Evolutionary conservation across 2,113 vertebrate genomes (phyloP), one percentile per base, ranked within the genome.

Genomic region (Pterocles orientalis): DNA sequence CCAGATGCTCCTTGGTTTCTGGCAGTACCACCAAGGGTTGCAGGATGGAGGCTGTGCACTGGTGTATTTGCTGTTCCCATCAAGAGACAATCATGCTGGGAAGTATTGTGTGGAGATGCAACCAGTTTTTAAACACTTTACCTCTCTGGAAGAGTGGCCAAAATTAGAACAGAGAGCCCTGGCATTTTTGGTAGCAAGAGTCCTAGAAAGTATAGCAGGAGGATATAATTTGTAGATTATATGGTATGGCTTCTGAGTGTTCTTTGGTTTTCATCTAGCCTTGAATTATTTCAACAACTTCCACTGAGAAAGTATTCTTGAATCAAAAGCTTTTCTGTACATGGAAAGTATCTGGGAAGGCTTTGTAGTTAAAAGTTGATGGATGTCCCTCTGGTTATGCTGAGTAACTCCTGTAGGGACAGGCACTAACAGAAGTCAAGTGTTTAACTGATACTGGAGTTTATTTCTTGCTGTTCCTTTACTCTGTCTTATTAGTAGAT

Each of bases 261-360:
- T 8, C 82, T 83, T 93, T 50, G 45, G 62, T 82, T 95, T 94
- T 95, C 36, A 14, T 50, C 28, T 47, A 61, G 36, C n/a, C 70
- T 85, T 45, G 34, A 92, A 82, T 87, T 91, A 87, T 39, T 84
- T 85, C 70, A 65, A 12, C 13, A 9, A 11, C 45, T 94, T 86
- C 43, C n/a, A 68, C 61, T 78, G 50, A 53, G 50, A 88, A 92
- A 72, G 8, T 69, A 6, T 64, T 81, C 41, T 54, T 64, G 57
- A 93, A 70, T 47, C 10, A 60, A 61, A 86, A 81, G 39, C 56
- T 83, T 88, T 82, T 8, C 72, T 66, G 43, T 39, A 10, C 3
- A 1, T 8, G 3, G 10, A 18, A 21, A 66, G 56, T 33, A 48
- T 20, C 61, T 65, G 81, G 53, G 57, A 28, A 51, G 12, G 39